These are phyloP conservation scores for Sphecodes monilicornis DNA, from an alignment of 2,888 invertebrate species.

Conservation along the genomic window DNA sequence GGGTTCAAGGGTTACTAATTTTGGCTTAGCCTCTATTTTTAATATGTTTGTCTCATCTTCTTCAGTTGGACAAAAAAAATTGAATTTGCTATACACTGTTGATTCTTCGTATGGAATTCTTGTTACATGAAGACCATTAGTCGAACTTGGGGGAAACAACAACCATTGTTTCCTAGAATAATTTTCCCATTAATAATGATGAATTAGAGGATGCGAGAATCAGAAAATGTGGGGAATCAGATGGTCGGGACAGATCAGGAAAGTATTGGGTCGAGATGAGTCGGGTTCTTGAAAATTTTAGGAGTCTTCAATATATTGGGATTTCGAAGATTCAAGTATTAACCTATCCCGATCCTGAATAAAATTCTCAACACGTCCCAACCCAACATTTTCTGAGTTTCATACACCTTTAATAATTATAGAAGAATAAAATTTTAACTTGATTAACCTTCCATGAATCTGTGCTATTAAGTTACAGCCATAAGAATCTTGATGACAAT, in stretches of 20 bases:
- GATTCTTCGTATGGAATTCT: constrained; percentile 98
- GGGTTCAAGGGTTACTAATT: constrained; percentile 89
- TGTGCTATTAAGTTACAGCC: constrained; percentile 97
- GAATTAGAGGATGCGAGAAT: not conserved
- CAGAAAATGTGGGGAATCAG: not conserved
- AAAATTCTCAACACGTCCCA: too few relatives aligned
- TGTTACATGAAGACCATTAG: constrained; percentile 89
- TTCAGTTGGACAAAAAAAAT: constrained; percentile 89
- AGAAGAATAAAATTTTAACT: not conserved
- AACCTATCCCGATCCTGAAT: too few relatives aligned
- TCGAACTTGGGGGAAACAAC: constrained; percentile 93
- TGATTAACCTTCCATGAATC: constrained; percentile 90
- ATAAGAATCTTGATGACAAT: constrained; percentile 97
- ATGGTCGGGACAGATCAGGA: too few relatives aligned
- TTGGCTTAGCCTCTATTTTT: constrained; percentile 83
- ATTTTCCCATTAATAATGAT: not conserved
- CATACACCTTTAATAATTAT: not conserved
- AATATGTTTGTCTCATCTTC: constrained; percentile 85
- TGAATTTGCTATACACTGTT: constrained; percentile 94
- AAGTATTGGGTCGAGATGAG: too few relatives aligned
- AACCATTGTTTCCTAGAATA: constrained; percentile 93
- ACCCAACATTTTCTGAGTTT: not conserved
- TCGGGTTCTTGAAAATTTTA: too few relatives aligned
- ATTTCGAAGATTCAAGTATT: too few relatives aligned
- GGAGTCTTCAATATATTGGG: too few relatives aligned